These are phyloP conservation scores for Aurelia aurita DNA, from an alignment of 30 jellyfish, hydroid and myxozoan genomes.

Conservation along the genomic window DNA sequence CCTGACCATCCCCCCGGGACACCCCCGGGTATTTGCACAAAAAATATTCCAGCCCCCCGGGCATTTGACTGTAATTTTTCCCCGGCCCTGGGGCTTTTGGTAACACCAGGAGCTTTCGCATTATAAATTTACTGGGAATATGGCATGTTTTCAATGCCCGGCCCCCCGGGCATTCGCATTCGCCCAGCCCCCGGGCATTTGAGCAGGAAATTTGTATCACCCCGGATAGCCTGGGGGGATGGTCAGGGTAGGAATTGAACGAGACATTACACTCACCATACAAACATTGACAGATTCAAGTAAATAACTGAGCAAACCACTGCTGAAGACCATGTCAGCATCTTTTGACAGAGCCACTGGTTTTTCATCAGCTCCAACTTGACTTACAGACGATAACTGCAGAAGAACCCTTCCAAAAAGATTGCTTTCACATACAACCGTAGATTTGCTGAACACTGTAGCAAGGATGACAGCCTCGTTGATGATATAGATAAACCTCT, in stretches of 20 bases:
- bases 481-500: conserved; percentile 73
- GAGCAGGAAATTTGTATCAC: background rate
- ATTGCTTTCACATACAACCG: conserved; percentile 35
- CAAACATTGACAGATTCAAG: conserved; percentile 56
- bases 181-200: background rate
- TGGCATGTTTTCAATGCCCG: no score
- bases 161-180: no score
- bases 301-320: conserved; percentile 38
- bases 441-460: conserved; percentile 69
- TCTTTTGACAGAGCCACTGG: conserved; percentile 31
- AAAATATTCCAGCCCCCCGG: no score
- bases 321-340: conserved; percentile 78
- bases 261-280: conserved; percentile 19
- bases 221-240: background rate
- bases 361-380: conserved; percentile 23
- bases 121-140: no score
- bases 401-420: conserved; percentile 75
- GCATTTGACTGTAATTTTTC: no score
- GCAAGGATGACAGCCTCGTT: conserved; percentile 85
- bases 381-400: conserved; percentile 28
- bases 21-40: no score
- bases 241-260: no score
- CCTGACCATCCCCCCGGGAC: no score
- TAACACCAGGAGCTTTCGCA: no score
- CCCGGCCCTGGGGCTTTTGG: no score